A percentile compares a stretch with the other conserved stretches of the same genome.
Evolutionary conservation across 2,113 vertebrate genomes (phyloP).

Genomic region (Lampris incognitus): DNA sequence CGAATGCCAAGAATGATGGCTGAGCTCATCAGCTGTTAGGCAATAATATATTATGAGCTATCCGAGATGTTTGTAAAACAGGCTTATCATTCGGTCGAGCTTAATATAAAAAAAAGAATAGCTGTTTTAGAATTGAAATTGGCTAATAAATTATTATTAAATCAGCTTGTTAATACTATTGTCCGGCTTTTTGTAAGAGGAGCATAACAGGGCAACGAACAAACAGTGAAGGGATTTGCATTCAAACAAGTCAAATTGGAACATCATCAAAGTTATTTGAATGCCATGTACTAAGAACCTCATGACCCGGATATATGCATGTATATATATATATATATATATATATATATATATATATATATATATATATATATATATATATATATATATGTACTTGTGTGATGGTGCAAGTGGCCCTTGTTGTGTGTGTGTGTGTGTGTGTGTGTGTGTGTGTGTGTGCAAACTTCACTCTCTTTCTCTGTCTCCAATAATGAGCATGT

Average conservation of each 20-base stretch:
- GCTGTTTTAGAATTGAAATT: neutral
- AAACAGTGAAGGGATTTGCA: conserved; percentile 23
- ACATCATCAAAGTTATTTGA: conserved; percentile 26
- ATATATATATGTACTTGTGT: conserved; percentile 30
- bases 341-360: conserved; percentile 15
- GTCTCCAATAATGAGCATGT: conserved; percentile 99
- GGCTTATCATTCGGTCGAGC: too few species aligned
- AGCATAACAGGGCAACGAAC: neutral
- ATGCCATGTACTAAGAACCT: conserved; percentile 38
- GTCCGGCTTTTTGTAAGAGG: neutral
- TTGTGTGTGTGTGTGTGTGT: conserved; percentile 27
- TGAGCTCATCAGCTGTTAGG: too few species aligned
- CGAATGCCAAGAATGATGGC: too few species aligned
- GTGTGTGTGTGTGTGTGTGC: conserved; percentile 69
- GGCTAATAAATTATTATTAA: neutral
- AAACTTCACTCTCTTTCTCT: conserved; percentile 80
- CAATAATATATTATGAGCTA: too few species aligned
- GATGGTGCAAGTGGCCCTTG: conserved; percentile 77
- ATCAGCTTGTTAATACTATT: neutral
- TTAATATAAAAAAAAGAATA: too few species aligned
- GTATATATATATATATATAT: conserved; percentile 25
- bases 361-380: neutral
- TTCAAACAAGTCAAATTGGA: conserved; percentile 17
- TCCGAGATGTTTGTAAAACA: too few species aligned
- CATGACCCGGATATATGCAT: conserved; percentile 36